Conservation (phyloP, 1,140 invertebrate species). For the Camponotus vicinus region DNA sequence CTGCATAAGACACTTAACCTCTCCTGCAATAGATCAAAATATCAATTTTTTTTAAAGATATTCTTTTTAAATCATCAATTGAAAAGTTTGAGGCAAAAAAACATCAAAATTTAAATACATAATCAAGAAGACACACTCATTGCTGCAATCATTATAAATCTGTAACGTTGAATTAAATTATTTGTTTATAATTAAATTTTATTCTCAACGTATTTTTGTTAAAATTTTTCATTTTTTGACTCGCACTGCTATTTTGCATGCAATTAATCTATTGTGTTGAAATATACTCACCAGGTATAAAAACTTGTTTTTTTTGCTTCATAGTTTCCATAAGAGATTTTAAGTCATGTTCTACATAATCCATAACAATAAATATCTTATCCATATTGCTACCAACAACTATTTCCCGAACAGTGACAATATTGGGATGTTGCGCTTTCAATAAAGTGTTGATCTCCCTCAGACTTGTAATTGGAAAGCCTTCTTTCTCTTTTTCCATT, state of each 20-base stretch:
- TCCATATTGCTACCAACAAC: constrained; percentile 99
- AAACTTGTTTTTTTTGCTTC: constrained; percentile 96
- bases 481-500: constrained; percentile 96
- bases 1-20: too few relatives aligned
- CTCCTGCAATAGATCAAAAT: too few relatives aligned
- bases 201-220: background rate
- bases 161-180: background rate
- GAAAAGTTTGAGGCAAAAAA: too few relatives aligned
- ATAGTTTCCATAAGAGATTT: constrained; percentile 99
- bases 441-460: constrained; percentile 99
- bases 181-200: too few relatives aligned
- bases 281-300: constrained; percentile 89
- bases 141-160: background rate
- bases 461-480: constrained; percentile 99
- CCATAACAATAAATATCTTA: constrained; percentile 99
- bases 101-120: too few relatives aligned
- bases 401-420: constrained; percentile 99
- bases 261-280: too few relatives aligned
- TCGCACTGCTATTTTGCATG: too few relatives aligned
- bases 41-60: too few relatives aligned
- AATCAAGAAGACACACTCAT: background rate
- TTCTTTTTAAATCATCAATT: too few relatives aligned
- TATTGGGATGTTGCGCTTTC: constrained; percentile 99
- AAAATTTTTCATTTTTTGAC: constrained; percentile 13
- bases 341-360: constrained; percentile 99